A percentile compares a stretch with the other conserved stretches of the same genome.
These are phyloP conservation scores for Cylindroiulus punctatus DNA, from an alignment of 2,888 invertebrate species.

Conservation along the genomic window DNA sequence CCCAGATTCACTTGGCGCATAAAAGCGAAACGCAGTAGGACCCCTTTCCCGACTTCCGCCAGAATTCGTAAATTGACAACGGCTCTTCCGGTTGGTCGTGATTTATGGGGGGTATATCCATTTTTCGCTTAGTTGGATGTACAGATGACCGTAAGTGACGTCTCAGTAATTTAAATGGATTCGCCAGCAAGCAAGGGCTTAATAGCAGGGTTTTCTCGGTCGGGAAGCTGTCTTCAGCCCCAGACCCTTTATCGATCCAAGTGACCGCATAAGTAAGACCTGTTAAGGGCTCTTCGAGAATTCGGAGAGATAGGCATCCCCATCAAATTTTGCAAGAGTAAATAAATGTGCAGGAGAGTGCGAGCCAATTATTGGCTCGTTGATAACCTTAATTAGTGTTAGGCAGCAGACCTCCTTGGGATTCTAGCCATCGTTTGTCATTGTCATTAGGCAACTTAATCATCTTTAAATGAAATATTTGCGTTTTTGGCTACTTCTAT, in stretches of 20 bases:
- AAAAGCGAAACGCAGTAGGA: background rate
- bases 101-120: background rate
- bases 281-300: background rate
- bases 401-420: background rate
- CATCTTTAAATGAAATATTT: conserved; percentile 40
- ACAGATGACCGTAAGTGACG: conserved; percentile 34
- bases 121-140: conserved; percentile 24
- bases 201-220: background rate
- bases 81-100: background rate
- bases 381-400: conserved; percentile 42
- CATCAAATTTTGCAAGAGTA: conserved; percentile 5
- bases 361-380: conserved; percentile 19
- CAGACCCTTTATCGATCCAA: background rate
- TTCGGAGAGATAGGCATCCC: background rate
- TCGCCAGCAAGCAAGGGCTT: background rate
- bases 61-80: conserved; percentile 28
- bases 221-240: background rate
- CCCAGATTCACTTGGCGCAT: background rate
- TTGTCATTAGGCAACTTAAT: conserved; percentile 23
- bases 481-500: background rate
- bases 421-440: background rate
- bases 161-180: conserved; percentile 11
- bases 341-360: conserved; percentile 5
- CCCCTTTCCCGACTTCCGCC: background rate
- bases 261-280: background rate